These are phyloP conservation scores for Crambe crambe DNA, from an alignment of 37 sponge, comb jelly and placozoan species.

Conservation along the genomic window DNA sequence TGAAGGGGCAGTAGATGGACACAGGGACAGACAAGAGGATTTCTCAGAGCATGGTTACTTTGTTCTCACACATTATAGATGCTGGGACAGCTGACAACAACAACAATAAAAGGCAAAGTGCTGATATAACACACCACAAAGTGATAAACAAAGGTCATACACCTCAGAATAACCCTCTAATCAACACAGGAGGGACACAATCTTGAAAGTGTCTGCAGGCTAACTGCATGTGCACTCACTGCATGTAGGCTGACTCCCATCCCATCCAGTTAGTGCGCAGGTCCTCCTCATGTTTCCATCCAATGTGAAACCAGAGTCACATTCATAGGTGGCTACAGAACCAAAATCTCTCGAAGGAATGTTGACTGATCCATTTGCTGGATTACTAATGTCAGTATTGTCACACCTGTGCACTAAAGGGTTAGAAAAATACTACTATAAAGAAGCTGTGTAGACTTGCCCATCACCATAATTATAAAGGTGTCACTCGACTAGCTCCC, in stretches of 20 bases:
- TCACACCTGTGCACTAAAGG: background rate
- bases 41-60: no score
- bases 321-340: conserved; percentile 13
- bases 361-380: background rate
- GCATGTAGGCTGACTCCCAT: conserved; percentile 12
- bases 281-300: background rate
- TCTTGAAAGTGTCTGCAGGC: no score
- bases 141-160: no score
- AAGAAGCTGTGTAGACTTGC: background rate
- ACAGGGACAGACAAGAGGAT: no score
- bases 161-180: no score
- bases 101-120: no score
- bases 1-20: no score
- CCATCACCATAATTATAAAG: background rate
- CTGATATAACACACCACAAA: no score
- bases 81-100: no score
- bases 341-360: background rate
- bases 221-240: no score
- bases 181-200: no score
- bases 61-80: no score
- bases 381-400: background rate
- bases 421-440: background rate
- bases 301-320: conserved; percentile 3
- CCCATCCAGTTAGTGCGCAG: conserved; percentile 1
- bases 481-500: background rate